Evolutionary conservation across 2,113 vertebrate species (phyloP), one percentile per base, ranked within the genome.

Genomic region (Gila orcuttii): DNA sequence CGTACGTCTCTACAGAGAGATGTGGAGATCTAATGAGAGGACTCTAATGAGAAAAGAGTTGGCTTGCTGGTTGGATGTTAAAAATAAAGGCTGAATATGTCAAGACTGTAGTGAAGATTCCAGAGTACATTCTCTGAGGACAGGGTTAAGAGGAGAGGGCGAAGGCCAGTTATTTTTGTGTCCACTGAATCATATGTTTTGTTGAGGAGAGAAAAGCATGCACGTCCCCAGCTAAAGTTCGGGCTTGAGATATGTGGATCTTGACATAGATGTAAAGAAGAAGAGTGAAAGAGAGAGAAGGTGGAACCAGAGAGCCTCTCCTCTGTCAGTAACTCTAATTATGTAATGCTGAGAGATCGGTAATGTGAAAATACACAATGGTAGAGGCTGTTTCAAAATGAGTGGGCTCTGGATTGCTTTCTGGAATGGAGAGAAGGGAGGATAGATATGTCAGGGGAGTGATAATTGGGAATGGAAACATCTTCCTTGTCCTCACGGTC

Each of bases 21-120:
- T 87, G 90, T 85, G 62, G 82, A 47, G 86, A 86, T 90, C 87
- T 74, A 50, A 59, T 78, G 23, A 25, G 42, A 21, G 36, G 23
- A n/a, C 64, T 62, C 39, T 25, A 76, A 55, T 47, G 73, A 71
- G 42, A 57, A 83, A 59, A 57, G 50, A 39, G 11, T 74, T 69
- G 62, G 79, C 76, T 83, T 21, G 76, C 64, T 77, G 4, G 12
- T n/a, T 21, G 23, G 6, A 42, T 25, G 91, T 86, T 93, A 95
- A 92, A 94, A 94, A 95, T 94, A 94, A 92, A 88, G 90, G 62
- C 28, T 82, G 83, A 92, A 92, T 91, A 95, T 95, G 93, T 87
- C 79, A 85, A 92, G 93, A 91, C 90, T 86, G 89, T 76, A 7
- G 83, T 10, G 84, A 88, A 89, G 91, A 95, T 93, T 94, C 92